phyloP scores from a whole-genome alignment of 2,113 vertebrate species.

The Brachyistius frenatus region DNA sequence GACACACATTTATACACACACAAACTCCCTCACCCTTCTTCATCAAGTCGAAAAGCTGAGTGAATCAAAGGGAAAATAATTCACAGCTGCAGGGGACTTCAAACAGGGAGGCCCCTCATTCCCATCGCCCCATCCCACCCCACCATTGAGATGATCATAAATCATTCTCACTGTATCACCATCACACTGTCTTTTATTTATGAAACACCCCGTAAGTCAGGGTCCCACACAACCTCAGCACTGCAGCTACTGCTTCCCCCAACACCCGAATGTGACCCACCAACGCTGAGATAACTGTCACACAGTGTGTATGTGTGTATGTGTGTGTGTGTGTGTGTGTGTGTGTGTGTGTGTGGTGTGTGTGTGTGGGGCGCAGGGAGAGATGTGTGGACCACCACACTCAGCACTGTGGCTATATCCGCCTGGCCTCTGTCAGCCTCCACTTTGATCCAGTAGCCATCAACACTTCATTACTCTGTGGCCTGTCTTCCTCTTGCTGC shows the following conservation, averaged over 20 bases:
- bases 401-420: slow-evolving; percentile 70
- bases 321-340: slow-evolving; percentile 27
- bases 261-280: slow-evolving; percentile 50
- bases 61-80: slow-evolving; percentile 81
- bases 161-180: slow-evolving; percentile 77
- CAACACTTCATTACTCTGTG: slow-evolving; percentile 82
- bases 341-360: slow-evolving; percentile 22
- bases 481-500: slow-evolving; percentile 72
- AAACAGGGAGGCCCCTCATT: slow-evolving; percentile 75
- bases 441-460: slow-evolving; percentile 79
- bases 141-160: slow-evolving; percentile 75
- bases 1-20: slow-evolving; percentile 52
- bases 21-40: slow-evolving; percentile 70
- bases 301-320: neutral
- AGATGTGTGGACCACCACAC: slow-evolving; percentile 75
- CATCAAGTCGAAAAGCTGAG: slow-evolving; percentile 56
- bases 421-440: slow-evolving; percentile 73
- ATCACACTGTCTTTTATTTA: slow-evolving; percentile 73
- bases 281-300: slow-evolving; percentile 52
- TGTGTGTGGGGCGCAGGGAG: slow-evolving; percentile 43
- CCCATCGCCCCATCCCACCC: slow-evolving; percentile 41
- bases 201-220: slow-evolving; percentile 76
- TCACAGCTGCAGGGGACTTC: slow-evolving; percentile 79
- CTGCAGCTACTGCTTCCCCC: slow-evolving; percentile 65
- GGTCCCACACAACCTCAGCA: slow-evolving; percentile 50